Percentiles rank a stretch among this genome's conserved stretches.
Conservation (phyloP, 1,140 invertebrate genomes). For the Bombyx mori region ASM3026992v2 NC_085115.1:13256001-13256500, state of each 20-base stretch:
- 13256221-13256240: constrained; percentile 39
- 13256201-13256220: constrained; percentile 53
- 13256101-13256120: constrained; percentile 46
- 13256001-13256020: neutral
- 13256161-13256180: constrained; percentile 54
- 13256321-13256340: too few relatives aligned
- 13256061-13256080: constrained; percentile 15
- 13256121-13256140: constrained; percentile 52
- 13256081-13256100: constrained; percentile 46
- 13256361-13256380: too few relatives aligned
- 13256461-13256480: too few relatives aligned
- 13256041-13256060: neutral
- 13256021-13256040: neutral
- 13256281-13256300: constrained; percentile 79
- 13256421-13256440: too few relatives aligned
- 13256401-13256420: too few relatives aligned
- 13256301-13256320: too few relatives aligned
- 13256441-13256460: too few relatives aligned
- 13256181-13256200: constrained; percentile 47
- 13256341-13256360: too few relatives aligned
- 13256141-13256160: constrained; percentile 70
- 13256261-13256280: constrained; percentile 80
- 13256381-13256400: too few relatives aligned
- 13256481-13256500: too few relatives aligned
- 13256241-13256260: constrained; percentile 56